Percentiles rank a stretch among this genome's conserved stretches.
Conservation (phyloP, 1,140 invertebrate genomes). For the Apis dorsata region DNA sequence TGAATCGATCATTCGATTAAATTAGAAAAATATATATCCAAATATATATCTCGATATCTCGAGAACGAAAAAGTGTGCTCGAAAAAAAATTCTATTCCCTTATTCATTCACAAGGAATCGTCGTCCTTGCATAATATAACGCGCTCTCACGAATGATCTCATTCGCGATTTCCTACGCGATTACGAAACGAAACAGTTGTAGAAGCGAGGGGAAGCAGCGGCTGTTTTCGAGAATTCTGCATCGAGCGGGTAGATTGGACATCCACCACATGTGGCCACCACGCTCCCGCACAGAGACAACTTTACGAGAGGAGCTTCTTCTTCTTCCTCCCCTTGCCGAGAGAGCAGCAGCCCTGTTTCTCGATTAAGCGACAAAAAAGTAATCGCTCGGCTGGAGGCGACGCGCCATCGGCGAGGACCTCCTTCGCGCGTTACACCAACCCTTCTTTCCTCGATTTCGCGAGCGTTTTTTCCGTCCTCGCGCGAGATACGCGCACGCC, state of each 20-base stretch:
- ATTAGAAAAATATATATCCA: no score
- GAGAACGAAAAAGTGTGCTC: no score
- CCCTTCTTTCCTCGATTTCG: not conserved
- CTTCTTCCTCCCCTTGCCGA: not conserved
- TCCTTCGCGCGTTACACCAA: not conserved
- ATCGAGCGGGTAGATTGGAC: not conserved
- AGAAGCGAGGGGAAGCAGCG: no score
- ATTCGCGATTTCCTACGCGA: no score
- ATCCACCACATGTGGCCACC: slow-evolving; percentile 15
- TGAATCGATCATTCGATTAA: no score
- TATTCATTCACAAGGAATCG: no score
- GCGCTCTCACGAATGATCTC: no score
- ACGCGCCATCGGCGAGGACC: not conserved
- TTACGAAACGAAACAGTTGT: no score
- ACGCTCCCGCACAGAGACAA: not conserved
- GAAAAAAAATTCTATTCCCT: no score
- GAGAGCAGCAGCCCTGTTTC: not conserved
- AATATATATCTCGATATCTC: no score
- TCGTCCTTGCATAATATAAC: no score
- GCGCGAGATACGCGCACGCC: not conserved
- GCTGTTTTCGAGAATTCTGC: no score
- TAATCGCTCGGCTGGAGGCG: slow-evolving; percentile 9
- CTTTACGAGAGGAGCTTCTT: not conserved
- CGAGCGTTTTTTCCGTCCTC: not conserved
- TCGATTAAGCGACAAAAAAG: slow-evolving; percentile 8